phyloP scores from a whole-genome alignment of 2,113 vertebrate species.

The Aegithalos caudatus region DNA sequence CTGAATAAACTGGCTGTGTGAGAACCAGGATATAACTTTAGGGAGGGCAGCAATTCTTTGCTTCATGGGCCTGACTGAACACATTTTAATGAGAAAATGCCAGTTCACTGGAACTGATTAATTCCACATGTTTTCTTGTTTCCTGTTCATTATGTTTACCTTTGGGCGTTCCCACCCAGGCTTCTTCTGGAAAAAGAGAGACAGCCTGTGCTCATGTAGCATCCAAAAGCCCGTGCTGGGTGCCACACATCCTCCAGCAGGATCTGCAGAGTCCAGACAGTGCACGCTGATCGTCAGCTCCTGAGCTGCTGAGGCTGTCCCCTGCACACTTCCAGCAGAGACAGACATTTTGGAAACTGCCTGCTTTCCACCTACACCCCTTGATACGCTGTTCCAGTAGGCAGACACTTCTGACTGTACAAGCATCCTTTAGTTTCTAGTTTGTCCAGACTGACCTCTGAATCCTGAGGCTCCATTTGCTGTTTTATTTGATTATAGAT shows the following conservation, averaged over 20 bases:
- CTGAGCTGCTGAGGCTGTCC: fast-evolving
- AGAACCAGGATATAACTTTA: slow-evolving; percentile 21
- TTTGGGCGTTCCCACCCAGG: background rate
- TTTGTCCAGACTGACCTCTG: background rate
- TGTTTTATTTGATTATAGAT: background rate
- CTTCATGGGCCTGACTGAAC: background rate
- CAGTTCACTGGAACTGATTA: slow-evolving; percentile 2
- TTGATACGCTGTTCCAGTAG: background rate
- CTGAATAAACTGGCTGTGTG: slow-evolving; percentile 5
- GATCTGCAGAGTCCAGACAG: fast-evolving
- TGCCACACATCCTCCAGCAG: fast-evolving
- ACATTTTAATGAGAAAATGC: slow-evolving; percentile 19
- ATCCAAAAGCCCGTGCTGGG: fast-evolving
- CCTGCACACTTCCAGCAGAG: background rate
- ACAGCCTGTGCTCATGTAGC: background rate
- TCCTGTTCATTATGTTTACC: background rate
- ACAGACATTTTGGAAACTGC: background rate
- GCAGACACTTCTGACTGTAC: background rate
- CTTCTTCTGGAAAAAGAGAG: background rate
- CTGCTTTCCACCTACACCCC: background rate
- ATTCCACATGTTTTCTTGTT: background rate
- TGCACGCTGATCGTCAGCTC: fast-evolving
- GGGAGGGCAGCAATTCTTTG: background rate
- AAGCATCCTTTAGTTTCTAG: background rate
- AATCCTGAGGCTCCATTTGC: background rate